Conservation (phyloP, 2,797 vertebrate species). For the Remorina albescens region DNA sequence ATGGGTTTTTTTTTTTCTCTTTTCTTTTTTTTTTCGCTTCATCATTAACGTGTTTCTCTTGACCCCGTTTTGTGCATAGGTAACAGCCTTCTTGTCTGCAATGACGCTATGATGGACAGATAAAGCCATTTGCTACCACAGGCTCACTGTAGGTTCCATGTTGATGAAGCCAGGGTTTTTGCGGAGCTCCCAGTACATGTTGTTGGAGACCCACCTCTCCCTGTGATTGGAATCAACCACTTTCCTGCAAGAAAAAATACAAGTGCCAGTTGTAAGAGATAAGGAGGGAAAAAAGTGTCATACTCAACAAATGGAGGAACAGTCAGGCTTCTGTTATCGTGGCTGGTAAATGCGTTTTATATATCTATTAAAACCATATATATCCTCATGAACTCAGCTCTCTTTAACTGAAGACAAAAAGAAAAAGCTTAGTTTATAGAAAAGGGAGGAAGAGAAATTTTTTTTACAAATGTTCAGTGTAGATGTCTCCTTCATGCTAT, state of each 20-base stretch:
- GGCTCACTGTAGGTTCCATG: conserved; percentile 86
- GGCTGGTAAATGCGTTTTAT: too few relatives aligned
- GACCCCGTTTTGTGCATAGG: conserved; percentile 82
- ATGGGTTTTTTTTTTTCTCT: conserved; percentile 39
- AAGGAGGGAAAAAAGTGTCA: background rate
- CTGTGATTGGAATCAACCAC: conserved; percentile 93
- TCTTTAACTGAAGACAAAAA: background rate
- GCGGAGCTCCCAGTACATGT: conserved; percentile 97
- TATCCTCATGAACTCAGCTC: too few relatives aligned
- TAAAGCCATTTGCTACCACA: conserved; percentile 91
- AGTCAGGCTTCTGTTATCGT: background rate
- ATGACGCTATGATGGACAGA: conserved; percentile 80
- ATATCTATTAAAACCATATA: too few relatives aligned
- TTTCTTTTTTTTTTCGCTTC: too few relatives aligned
- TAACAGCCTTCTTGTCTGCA: conserved; percentile 77
- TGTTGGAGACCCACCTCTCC: conserved; percentile 97
- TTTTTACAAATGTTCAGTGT: too few relatives aligned
- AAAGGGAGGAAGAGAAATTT: too few relatives aligned
- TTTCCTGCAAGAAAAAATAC: conserved; percentile 86
- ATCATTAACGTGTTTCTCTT: conserved; percentile 40
- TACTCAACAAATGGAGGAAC: background rate
- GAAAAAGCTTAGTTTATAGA: too few relatives aligned
- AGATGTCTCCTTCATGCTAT: too few relatives aligned
- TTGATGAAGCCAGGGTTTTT: conserved; percentile 98
- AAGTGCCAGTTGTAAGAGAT: background rate